A percentile compares a stretch with the other conserved stretches of the same genome.
Conservation (phyloP, 2,888 invertebrate species). For the Epirrita christyi region DNA sequence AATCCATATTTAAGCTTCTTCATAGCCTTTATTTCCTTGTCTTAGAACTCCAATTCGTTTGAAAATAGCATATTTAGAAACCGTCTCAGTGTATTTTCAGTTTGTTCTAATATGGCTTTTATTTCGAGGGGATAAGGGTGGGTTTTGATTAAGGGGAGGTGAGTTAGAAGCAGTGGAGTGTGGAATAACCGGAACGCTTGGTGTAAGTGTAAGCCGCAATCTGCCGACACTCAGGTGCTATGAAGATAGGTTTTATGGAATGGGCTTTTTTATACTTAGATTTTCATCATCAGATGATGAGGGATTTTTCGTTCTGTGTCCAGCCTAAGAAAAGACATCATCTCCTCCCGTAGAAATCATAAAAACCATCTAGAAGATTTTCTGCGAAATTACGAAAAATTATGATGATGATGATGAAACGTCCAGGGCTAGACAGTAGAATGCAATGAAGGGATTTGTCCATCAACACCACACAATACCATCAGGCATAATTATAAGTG, state of each 20-base stretch:
- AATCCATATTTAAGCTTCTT: slow-evolving; percentile 26
- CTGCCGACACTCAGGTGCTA: slow-evolving; percentile 77
- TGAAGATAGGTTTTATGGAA: slow-evolving; percentile 52
- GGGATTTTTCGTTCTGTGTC: no score
- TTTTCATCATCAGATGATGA: no score
- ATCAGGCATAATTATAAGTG: no score
- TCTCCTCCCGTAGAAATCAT: no score
- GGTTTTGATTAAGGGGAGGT: slow-evolving; percentile 34
- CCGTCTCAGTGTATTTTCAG: slow-evolving; percentile 1
- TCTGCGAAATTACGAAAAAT: no score
- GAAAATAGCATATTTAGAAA: slow-evolving; percentile 26
- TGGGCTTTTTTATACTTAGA: slow-evolving; percentile 51
- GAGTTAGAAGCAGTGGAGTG: slow-evolving; percentile 43
- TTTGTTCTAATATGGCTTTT: slow-evolving; percentile 28
- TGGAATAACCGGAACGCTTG: slow-evolving; percentile 61
- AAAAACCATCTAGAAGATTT: no score
- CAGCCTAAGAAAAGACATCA: no score
- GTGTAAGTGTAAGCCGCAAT: slow-evolving; percentile 75
- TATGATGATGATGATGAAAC: no score
- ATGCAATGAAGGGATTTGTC: no score
- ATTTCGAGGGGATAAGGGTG: slow-evolving; percentile 37
- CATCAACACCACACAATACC: no score
- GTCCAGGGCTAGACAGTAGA: no score
- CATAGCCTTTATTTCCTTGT: slow-evolving; percentile 27
- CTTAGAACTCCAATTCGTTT: slow-evolving; percentile 42